Base-by-base conservation (phyloP, 2,888 invertebrate species). In the Eupithecia tripunctaria region DNA sequence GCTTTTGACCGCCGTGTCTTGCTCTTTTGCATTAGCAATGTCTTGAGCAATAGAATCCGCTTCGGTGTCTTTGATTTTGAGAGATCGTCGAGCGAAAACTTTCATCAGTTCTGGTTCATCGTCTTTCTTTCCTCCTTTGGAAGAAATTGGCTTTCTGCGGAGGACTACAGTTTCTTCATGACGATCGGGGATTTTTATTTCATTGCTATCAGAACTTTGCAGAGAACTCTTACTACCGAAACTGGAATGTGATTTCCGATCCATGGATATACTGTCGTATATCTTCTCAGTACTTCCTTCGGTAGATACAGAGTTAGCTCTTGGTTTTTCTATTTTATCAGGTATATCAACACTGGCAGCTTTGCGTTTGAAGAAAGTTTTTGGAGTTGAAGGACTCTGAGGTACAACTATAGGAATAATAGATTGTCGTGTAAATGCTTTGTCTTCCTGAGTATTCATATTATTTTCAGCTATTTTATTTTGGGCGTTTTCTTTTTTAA, bases 91-190 rank as follows among this genome's bases (percentile, higher is more conserved):
- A 0, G 97, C 97, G 85, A 97, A 97, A 0, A 97, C 97, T 89
- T 97, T 97, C 96, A 97, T 96, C 12, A 97, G 86, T 88, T 97
- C 97, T 0, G 97, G 97, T 85, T 97, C 97, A 47, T 96, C 96
- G 72, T 97, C 96, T 80, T 92, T 95, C 67, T 86, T 90, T 62
- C 91, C 91, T 38, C 88, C 88, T 73, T 70, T 75, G n/a, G 75
- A 72, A n/a, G 73, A 74, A 25, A 95, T 84, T 0, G 95, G 95
- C 82, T 96, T 96, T 80, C 95, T 95, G 15, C 96, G 90, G 74
- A 95, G 92, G 3, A 96, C 90, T 2, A 96, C 96, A 0, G 89
- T 86, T 72, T 94, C 94, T 21, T 94, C 95, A 2, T 91, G 88
- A 75, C 91, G 87, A 32, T 94, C 94, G 0, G 92, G 88, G 1